Conservation (phyloP, 2,888 invertebrate genomes). For the Lutraria lutraria region DNA sequence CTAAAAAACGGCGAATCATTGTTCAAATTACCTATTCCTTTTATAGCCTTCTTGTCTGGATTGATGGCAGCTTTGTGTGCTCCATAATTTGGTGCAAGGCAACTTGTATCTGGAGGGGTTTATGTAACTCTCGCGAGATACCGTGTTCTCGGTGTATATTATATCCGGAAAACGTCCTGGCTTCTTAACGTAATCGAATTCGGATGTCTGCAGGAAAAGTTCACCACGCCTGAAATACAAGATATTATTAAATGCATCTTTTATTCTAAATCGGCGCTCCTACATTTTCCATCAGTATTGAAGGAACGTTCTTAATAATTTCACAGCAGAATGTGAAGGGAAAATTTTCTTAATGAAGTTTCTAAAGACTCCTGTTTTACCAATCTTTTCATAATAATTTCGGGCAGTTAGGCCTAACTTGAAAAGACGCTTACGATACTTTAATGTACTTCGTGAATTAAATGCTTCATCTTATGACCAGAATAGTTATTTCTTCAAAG, state of each 20-base stretch:
- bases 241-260: not conserved
- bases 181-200: constrained; percentile 43
- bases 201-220: constrained; percentile 49
- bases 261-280: too few relatives aligned
- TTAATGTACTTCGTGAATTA: too few relatives aligned
- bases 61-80: not conserved
- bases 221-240: constrained; percentile 46
- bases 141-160: constrained; percentile 57
- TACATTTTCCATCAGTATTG: too few relatives aligned
- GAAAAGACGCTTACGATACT: too few relatives aligned
- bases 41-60: constrained; percentile 42
- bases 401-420: too few relatives aligned
- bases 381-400: too few relatives aligned
- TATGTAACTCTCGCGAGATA: constrained; percentile 50
- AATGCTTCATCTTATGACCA: too few relatives aligned
- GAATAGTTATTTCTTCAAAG: too few relatives aligned
- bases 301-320: too few relatives aligned
- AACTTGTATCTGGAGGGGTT: constrained; percentile 51
- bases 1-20: not conserved
- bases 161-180: constrained; percentile 31
- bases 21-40: constrained; percentile 45
- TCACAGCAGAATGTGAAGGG: too few relatives aligned
- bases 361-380: too few relatives aligned
- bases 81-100: constrained; percentile 28
- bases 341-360: too few relatives aligned